Base-by-base conservation (phyloP, 2,113 vertebrate genomes). In the Pterophyllum scalare region DNA sequence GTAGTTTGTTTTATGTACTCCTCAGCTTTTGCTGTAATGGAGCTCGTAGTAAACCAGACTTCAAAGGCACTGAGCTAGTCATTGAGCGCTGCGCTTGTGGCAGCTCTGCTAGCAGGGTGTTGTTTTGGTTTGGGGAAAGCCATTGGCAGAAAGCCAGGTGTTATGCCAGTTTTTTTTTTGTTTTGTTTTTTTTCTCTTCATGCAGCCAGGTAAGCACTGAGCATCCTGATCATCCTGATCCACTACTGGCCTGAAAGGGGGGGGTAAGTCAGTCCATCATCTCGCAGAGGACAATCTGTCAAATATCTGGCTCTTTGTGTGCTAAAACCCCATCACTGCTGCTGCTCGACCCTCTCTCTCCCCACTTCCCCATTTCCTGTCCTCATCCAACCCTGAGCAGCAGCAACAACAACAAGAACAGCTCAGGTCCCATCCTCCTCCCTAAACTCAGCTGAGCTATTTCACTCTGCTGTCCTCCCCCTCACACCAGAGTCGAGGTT, bases 101-200 rank as follows among this genome's bases (percentile, higher is more conserved):
- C 67, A 31, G 79, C 82, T 75, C 64, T 86, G 84, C 89, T 88
- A 85, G 86, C 87, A 78, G 88, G 92, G 85, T 91, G 86, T 89
- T 89, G 86, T 90, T 93, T 83, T 83, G 84, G 87, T 91, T 87
- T 62, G 84, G 84, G 91, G 85, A 87, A 83, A 92, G 88, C 87
- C 46, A 7, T 81, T 92, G 91, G 93, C 87, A 75, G 7, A 13
- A 82, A 65, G 77, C 91, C 90, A 91, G 82, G 65, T 75, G 64
- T 72, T 87, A 10, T 80, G 83, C 72, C 81, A 80, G 75, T 54
- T 28, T 70, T 43, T 70, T 40, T 70, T 0, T 22, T 83, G 5
- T 77, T 46, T 26, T 26, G 8, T 67, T 40, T 10, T 7, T 43
- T 49, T 83, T 78, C n/a, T n/a, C n/a, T 81, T 80, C 77, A 74